Conservation (phyloP, 2,797 vertebrate species). For the Adrianichthys oophorus region DNA sequence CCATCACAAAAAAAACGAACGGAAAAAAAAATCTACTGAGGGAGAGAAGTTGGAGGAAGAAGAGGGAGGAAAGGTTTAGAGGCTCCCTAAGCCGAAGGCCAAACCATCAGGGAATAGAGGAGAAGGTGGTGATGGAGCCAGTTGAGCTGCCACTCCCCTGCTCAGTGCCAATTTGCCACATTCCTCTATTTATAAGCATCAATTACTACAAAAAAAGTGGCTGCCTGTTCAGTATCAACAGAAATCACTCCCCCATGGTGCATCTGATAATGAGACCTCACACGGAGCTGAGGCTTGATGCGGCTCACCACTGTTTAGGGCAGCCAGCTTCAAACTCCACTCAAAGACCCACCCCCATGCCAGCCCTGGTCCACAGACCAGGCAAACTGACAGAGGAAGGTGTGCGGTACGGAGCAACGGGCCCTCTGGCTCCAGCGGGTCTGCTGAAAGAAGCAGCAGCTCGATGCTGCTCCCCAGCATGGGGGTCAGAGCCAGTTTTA, state of each 20-base stretch:
- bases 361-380: conserved; percentile 45
- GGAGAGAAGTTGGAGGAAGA: conserved; percentile 29
- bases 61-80: conserved; percentile 29
- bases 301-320: conserved; percentile 58
- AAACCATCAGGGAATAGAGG: conserved; percentile 70
- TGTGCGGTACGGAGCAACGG: conserved; percentile 50
- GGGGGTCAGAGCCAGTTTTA: conserved; percentile 66
- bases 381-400: conserved; percentile 53
- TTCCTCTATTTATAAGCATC: conserved; percentile 85
- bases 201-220: conserved; percentile 78
- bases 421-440: conserved; percentile 67
- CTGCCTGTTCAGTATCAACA: conserved; percentile 76
- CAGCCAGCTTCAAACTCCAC: conserved; percentile 59
- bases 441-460: conserved; percentile 62
- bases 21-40: conserved; percentile 43
- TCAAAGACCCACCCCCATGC: conserved; percentile 49
- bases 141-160: conserved; percentile 66
- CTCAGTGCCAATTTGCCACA: conserved; percentile 81
- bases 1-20: conserved; percentile 70
- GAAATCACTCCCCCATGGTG: conserved; percentile 72
- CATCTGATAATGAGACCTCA: conserved; percentile 85
- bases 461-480: conserved; percentile 58
- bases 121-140: conserved; percentile 64
- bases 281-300: conserved; percentile 70
- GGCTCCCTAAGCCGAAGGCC: conserved; percentile 74